A percentile compares a stretch with the other conserved stretches of the same genome.
These are phyloP conservation scores for Drosophila neocordata DNA, from an alignment of 1,140 invertebrate species.

Conservation along the genomic window DNA sequence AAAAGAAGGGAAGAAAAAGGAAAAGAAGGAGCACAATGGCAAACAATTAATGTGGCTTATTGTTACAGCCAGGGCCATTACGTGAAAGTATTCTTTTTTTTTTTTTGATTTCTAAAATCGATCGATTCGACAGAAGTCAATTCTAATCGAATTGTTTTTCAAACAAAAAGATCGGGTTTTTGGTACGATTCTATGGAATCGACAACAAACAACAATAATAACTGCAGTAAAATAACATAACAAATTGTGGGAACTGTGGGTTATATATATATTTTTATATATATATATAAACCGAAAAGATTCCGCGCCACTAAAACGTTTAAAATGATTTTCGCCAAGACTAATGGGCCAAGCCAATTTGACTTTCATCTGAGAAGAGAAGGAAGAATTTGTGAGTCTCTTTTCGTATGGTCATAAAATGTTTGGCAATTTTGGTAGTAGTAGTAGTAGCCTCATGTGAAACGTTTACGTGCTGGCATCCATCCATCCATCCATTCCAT, in stretches of 20 bases:
- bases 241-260: conserved; percentile 68
- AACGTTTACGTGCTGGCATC: conserved; percentile 78
- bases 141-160: conserved; percentile 79
- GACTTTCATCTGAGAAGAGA: conserved; percentile 55
- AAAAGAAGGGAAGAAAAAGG: not conserved
- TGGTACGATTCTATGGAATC: conserved; percentile 50
- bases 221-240: conserved; percentile 8
- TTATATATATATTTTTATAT: conserved; percentile 29
- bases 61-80: conserved; percentile 57
- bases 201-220: conserved; percentile 39
- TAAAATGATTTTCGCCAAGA: conserved; percentile 67
- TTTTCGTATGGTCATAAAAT: conserved; percentile 73
- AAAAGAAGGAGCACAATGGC: conserved; percentile 52
- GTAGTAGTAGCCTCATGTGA: conserved; percentile 44
- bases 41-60: conserved; percentile 76
- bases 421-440: conserved; percentile 54
- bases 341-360: conserved; percentile 74
- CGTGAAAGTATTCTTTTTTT: conserved; percentile 68
- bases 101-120: conserved; percentile 26
- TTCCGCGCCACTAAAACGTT: conserved; percentile 73
- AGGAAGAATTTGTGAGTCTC: conserved; percentile 63
- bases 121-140: conserved; percentile 76
- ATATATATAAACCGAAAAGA: conserved; percentile 38
- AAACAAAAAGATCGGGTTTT: conserved; percentile 53
- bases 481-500: conserved; percentile 19